Base-by-base conservation (phyloP, 2,888 invertebrate species). In the Magallana nippona region DNA sequence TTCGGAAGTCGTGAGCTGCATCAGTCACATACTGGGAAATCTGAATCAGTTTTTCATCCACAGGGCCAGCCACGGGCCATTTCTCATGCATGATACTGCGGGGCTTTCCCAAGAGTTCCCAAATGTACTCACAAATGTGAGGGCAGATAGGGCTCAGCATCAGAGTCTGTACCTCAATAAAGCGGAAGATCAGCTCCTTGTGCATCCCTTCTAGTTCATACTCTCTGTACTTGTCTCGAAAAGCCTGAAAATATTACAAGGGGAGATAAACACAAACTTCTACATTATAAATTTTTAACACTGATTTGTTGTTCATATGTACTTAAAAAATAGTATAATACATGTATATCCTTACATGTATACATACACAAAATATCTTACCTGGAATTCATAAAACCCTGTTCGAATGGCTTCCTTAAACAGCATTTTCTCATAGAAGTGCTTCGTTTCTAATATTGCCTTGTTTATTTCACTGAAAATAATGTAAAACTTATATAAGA, bases 131-230 rank as follows among this genome's bases (percentile, higher is more conserved):
- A 19, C 97, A 96, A n/a, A 99, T 96, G 93, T 99, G 99, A 0
- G 99, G 99, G 93, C 99, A 99, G 92, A 99, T 97, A 0, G 99
- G 99, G 19, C 98, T 96, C 91, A 99, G 95, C 17, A 99, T 93
- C 84, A 98, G 95, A 1, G 97, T 97, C 94, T 99, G 99, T 1
- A 96, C 95, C 92, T 97, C 97, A 87, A 99, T 97, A 93, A 98
- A 99, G 89, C 95, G 95, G 88, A 96, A 94, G 71, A 99, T 96
- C 32, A 99, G 95, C 78, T 96, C 96, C 27, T 94, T 95, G 92
- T 98, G 97, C 97, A 98, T 97, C 10, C 97, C 97, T 62, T 94
- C 93, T 55, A 93, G 92, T 0, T 96, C 97, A 84, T 99, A 94
- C 94, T 99, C 99, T 83, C 99, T 95, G 94, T 99, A 99, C 94